These are phyloP conservation scores for Chorisops tibialis DNA, from an alignment of 2,888 invertebrate species.

Conservation along the genomic window DNA sequence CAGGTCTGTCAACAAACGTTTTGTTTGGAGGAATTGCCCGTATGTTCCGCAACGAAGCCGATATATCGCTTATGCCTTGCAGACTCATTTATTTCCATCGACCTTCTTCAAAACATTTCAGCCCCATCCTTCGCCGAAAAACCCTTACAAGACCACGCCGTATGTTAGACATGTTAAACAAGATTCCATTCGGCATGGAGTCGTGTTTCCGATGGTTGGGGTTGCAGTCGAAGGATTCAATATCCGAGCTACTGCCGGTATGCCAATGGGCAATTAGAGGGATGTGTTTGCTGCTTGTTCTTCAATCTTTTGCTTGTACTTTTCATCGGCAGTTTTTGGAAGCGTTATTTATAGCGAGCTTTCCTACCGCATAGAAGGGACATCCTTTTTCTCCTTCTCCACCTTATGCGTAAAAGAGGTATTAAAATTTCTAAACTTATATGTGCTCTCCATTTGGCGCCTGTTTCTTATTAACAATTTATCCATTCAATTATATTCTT, in stretches of 20 bases:
- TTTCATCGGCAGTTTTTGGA: conserved; percentile 24
- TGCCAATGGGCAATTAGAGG: conserved; percentile 22
- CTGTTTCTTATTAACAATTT: conserved; percentile 13
- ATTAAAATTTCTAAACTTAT: too few relatives aligned
- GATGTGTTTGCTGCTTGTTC: conserved; percentile 19
- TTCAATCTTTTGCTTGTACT: conserved; percentile 25
- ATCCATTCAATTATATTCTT: conserved; percentile 19
- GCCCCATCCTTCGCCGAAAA: conserved; percentile 7
- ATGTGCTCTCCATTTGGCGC: too few relatives aligned
- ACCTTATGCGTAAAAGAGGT: too few relatives aligned
- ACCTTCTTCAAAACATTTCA: conserved; percentile 25
- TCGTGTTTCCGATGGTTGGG: not conserved
- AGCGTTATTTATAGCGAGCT: conserved; percentile 14
- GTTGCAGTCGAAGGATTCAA: conserved; percentile 1
- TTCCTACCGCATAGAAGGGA: conserved; percentile 8
- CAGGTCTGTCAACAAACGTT: conserved; percentile 26
- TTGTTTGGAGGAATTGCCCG: conserved; percentile 23
- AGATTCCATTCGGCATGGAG: conserved; percentile 9
- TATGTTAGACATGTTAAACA: conserved; percentile 25
- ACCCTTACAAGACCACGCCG: conserved; percentile 25
- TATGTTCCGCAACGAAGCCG: conserved; percentile 14
- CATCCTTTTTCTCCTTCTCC: conserved; percentile 3
- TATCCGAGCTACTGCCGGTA: not conserved
- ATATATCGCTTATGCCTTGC: conserved; percentile 16
- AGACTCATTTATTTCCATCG: conserved; percentile 25